Base-by-base conservation (phyloP, 1,140 invertebrate species). In the Cydia splendana region DNA sequence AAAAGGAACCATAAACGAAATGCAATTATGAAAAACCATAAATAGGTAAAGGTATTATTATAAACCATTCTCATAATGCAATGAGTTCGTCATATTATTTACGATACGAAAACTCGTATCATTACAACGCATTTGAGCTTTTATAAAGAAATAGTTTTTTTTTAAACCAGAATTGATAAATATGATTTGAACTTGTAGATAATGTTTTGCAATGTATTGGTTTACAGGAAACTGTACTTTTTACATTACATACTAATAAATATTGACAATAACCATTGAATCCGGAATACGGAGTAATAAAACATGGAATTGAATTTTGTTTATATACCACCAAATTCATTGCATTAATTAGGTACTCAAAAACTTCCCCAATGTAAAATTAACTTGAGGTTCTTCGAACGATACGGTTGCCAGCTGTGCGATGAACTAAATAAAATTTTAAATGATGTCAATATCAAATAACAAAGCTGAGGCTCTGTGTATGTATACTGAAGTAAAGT, bases 31-130 rank as follows among this genome's bases (percentile, higher is more conserved):
- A 62, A 18, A 62, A 62, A 24, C 57, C 57, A 24, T 62, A 62
- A 62, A 62, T 62, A 62, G 57, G 57, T 62, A 62, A 62, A 24
- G 57, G 57, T 62, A 62, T 62, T 62, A 62, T 62, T 62, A 62
- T 62, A 62, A 20, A 62, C 57, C 57, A 62, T 62, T 62, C 0
- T 2, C 57, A 62, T 20, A 20, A 18, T n/a, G 57, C 57, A 24
- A 62, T 62, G 57, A 62, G 4, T 62, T n/a, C 10, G 18, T 62
- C 57, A 62, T 62, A 7, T 24, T n/a, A 62, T 62, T 62, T 62
- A 62, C 20, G 57, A 24, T 20, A 62, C 20, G 20, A 5, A 24
- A 24, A 24, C 57, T 62, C 1, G 7, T 24, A 20, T 62, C n/a
- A 12, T 62, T 24, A 62, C 4, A 10, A 12, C 57, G 57, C 57